Percentiles rank a stretch among this genome's conserved stretches.
Conservation (phyloP, 2,888 invertebrate species). For the Electrophaes corylata region DNA sequence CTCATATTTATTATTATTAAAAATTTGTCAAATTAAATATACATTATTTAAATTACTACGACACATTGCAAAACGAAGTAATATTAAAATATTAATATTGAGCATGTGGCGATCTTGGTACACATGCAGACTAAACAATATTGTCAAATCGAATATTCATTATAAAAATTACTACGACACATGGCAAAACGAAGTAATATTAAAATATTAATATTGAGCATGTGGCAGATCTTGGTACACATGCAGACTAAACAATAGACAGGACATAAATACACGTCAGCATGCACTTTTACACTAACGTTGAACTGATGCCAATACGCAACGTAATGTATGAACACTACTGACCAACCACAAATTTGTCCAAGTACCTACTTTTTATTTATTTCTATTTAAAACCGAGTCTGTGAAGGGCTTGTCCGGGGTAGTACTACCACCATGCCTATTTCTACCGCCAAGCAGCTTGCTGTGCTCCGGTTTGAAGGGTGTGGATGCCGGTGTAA, state of each 20-base stretch:
- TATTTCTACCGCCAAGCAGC: too few species aligned
- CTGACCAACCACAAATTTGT: conserved; percentile 5
- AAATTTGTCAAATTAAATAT: not conserved
- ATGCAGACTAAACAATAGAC: conserved; percentile 29
- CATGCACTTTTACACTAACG: conserved; percentile 18
- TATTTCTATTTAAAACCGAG: too few species aligned
- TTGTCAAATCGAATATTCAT: not conserved
- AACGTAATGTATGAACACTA: not conserved
- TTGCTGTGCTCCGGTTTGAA: too few species aligned
- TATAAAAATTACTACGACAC: too few species aligned
- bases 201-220: not conserved
- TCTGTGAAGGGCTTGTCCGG: too few species aligned
- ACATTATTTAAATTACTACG: too few species aligned
- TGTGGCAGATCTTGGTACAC: not conserved
- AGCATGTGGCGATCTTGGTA: not conserved
- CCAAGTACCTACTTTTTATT: not conserved
- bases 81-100: not conserved
- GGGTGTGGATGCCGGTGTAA: too few species aligned
- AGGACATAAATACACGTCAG: conserved; percentile 20
- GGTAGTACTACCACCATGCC: too few species aligned
- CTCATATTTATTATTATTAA: too few species aligned
- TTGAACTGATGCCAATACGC: conserved; percentile 30
- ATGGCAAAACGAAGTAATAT: too few species aligned
- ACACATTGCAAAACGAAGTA: too few species aligned
- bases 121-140: conserved; percentile 23